phyloP scores from a whole-genome alignment of 2,888 invertebrate genomes.

The Syritta pipiens region DNA sequence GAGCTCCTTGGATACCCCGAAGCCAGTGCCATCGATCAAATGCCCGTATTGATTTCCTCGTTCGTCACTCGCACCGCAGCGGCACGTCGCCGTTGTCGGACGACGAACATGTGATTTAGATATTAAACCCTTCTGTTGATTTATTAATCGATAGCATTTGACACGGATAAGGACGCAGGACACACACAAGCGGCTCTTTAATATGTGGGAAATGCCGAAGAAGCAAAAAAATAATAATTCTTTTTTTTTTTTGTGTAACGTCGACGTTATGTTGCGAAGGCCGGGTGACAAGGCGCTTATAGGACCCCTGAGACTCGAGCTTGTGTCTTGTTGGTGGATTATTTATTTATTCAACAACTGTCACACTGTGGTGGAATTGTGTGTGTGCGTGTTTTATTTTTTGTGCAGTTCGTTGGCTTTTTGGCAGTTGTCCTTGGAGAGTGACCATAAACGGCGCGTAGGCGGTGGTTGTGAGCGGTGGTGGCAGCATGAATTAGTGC shows the following conservation, averaged over 20 bases:
- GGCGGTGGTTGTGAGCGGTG: too few species aligned
- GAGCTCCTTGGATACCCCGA: constrained; percentile 46
- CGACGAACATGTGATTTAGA: constrained; percentile 65
- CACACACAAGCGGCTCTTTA: not conserved
- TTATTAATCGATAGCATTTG: constrained; percentile 65
- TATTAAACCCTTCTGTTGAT: constrained; percentile 65
- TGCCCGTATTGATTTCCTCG: constrained; percentile 56
- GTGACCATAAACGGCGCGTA: too few species aligned
- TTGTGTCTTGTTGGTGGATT: constrained; percentile 34
- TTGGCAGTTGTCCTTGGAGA: not conserved
- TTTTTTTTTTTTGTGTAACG: too few species aligned
- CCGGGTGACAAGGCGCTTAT: constrained; percentile 11
- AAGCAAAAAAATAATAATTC: not conserved
- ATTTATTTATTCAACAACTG: constrained; percentile 46
- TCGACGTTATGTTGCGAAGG: constrained; percentile 5
- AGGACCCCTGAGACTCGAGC: constrained; percentile 28
- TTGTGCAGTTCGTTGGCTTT: constrained; percentile 2
- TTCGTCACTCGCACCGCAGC: constrained; percentile 36
- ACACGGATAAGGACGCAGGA: constrained; percentile 48
- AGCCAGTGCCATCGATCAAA: constrained; percentile 60
- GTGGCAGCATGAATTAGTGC: too few species aligned
- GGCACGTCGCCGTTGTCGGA: constrained; percentile 20
- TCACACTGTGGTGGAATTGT: constrained; percentile 23
- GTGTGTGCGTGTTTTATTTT: too few species aligned
- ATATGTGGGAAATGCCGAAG: not conserved